Conservation (phyloP, 2,113 vertebrate genomes). For the Shinisaurus crocodilurus region DNA sequence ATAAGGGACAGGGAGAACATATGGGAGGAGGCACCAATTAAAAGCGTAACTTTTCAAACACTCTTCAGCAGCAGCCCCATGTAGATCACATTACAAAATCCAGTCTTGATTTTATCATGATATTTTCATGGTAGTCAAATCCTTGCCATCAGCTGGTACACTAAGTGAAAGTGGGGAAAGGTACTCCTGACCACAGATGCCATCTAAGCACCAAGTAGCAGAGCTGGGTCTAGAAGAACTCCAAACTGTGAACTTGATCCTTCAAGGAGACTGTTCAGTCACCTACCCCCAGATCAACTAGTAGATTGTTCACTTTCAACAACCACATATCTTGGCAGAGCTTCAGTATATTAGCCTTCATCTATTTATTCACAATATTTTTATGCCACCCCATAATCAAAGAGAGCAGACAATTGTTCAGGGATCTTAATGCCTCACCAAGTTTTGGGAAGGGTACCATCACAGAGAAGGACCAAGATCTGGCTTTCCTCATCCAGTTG, state of each 20-base stretch:
- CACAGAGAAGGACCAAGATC: background rate
- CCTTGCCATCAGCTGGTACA: background rate
- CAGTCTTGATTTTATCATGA: background rate
- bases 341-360: background rate
- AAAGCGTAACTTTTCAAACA: background rate
- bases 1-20: background rate
- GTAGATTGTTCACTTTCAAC: background rate
- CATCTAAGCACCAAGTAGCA: background rate
- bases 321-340: background rate
- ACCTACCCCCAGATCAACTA: background rate
- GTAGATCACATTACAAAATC: background rate
- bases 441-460: background rate
- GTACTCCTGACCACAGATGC: background rate
- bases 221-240: background rate
- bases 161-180: background rate
- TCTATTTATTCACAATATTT: background rate
- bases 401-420: background rate
- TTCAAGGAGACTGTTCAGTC: background rate
- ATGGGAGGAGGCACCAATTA: background rate
- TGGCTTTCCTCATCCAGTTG: background rate
- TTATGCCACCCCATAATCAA: background rate
- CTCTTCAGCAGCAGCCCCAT: background rate
- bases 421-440: background rate
- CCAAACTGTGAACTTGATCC: background rate
- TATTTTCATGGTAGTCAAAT: background rate